A percentile compares a stretch with the other conserved stretches of the same genome.
These are phyloP conservation scores for Limnephilus lunatus DNA, from an alignment of 2,888 invertebrate genomes.

Conservation along the genomic window DNA sequence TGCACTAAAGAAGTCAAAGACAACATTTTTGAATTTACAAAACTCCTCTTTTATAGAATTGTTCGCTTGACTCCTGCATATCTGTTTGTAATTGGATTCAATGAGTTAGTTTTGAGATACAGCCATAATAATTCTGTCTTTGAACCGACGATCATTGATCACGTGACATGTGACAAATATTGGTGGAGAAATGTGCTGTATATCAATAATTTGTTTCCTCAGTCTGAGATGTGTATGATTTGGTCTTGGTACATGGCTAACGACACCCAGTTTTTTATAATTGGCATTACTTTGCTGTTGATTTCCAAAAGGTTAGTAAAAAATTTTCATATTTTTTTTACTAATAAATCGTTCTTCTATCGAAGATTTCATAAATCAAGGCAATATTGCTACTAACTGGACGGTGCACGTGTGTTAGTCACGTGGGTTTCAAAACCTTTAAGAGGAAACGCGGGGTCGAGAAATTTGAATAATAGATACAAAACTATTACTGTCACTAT, in stretches of 20 bases:
- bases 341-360: background rate
- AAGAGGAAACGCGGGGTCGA: too few species aligned
- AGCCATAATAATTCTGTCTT: constrained; percentile 85
- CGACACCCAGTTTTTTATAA: constrained; percentile 86
- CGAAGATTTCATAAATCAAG: too few species aligned
- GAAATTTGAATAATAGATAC: too few species aligned
- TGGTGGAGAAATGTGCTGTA: constrained; percentile 93
- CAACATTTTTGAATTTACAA: constrained; percentile 54
- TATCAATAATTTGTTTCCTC: constrained; percentile 88
- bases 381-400: too few species aligned
- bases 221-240: constrained; percentile 87
- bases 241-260: constrained; percentile 92
- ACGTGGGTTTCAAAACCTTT: too few species aligned
- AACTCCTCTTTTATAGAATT: constrained; percentile 78
- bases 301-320: constrained; percentile 80
- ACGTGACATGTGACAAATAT: constrained; percentile 84
- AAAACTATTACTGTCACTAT: too few species aligned
- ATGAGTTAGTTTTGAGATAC: constrained; percentile 84
- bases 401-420: too few species aligned
- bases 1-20: constrained; percentile 59
- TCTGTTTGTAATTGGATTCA: constrained; percentile 85
- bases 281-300: constrained; percentile 81
- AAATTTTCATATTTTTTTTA: background rate
- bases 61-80: constrained; percentile 89
- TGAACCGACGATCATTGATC: constrained; percentile 83